Base-by-base conservation (phyloP, 2,888 invertebrate species). In the Pristionchus arcanus region DNA sequence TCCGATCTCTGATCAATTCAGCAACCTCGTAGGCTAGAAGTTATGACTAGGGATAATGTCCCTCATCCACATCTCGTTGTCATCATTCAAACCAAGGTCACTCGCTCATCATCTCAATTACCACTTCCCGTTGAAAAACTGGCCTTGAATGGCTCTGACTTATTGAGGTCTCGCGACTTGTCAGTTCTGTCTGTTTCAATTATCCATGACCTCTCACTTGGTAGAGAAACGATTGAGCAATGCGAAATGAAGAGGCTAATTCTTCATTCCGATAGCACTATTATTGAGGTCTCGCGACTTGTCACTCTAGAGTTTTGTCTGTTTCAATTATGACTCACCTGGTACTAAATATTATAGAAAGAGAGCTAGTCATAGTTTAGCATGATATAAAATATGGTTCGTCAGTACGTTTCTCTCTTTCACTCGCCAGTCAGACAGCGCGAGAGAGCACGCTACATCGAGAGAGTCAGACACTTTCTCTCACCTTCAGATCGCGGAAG, bases 401-500 rank as follows among this genome's bases (percentile, higher is more conserved):
- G n/a, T 71, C 66, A 11, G n/a, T n/a, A 21, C 11, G 3, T 66
- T 66, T 31, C 34, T 28, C 16, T 28, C 4, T 1, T 71, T 28
- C 71, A 7, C n/a, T 71, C 34, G 25, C 28, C 16, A 15, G 37
- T 37, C 74, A 74, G 74, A 37, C 25, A 63, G n/a, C 4, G 63
- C n/a, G 63, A 63, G n/a, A 63, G 63, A 63, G 2, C n/a, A 37
- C 16, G 74, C 9, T 28, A 83, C 53, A 28, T 34, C 21, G n/a
- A 74, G 74, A 37, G 37, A 25, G 74, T 74, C 31, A 16, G 74
- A 37, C 25, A 16, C 21, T 5, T 1, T 2, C 16, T 34, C 59
- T 59, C 31, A 88, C 88, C 77, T 88, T 88, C 71, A 88, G 37
- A 34, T 88, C 77, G 21, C 66, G 55, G 49, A 88, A 88, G n/a